Evolutionary conservation across 2,113 vertebrate species (phyloP).

Genomic region (Excalfactoria chinensis): DNA sequence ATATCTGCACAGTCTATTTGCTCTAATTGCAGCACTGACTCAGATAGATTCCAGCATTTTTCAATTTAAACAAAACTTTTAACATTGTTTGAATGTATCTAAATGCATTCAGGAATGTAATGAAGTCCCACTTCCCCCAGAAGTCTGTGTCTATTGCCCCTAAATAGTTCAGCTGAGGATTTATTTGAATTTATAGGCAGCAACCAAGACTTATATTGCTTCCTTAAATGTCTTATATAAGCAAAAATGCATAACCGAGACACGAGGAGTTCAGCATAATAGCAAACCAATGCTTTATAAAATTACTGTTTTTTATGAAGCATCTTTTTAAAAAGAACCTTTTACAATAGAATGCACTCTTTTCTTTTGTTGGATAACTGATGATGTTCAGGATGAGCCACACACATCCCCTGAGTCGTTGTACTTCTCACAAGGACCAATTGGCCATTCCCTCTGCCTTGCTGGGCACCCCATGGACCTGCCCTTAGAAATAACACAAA

Average conservation of each 20-base stretch:
- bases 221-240: constrained; percentile 63
- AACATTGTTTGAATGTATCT: constrained; percentile 37
- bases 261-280: constrained; percentile 30
- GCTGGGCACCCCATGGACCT: not conserved
- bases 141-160: constrained; percentile 22
- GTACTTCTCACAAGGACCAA: not conserved
- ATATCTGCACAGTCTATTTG: constrained; percentile 15
- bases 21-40: constrained; percentile 50
- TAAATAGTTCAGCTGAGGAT: constrained; percentile 57
- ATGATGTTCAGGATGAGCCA: not conserved
- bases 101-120: constrained; percentile 52
- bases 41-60: constrained; percentile 26
- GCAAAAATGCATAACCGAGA: constrained; percentile 53
- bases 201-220: constrained; percentile 43
- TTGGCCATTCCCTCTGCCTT: not conserved
- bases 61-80: constrained; percentile 69
- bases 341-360: not conserved
- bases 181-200: constrained; percentile 72
- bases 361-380: not conserved
- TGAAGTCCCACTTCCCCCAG: constrained; percentile 35
- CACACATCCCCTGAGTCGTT: constrained; percentile 2
- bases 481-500: not conserved
- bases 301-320: constrained; percentile 7
- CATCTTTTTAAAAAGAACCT: not conserved
- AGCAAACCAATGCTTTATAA: constrained; percentile 35